A percentile compares a stretch with the other conserved stretches of the same genome.
phyloP scores from a whole-genome alignment of 1,140 invertebrate species.

The Ptiloglossa arizonensis region DNA sequence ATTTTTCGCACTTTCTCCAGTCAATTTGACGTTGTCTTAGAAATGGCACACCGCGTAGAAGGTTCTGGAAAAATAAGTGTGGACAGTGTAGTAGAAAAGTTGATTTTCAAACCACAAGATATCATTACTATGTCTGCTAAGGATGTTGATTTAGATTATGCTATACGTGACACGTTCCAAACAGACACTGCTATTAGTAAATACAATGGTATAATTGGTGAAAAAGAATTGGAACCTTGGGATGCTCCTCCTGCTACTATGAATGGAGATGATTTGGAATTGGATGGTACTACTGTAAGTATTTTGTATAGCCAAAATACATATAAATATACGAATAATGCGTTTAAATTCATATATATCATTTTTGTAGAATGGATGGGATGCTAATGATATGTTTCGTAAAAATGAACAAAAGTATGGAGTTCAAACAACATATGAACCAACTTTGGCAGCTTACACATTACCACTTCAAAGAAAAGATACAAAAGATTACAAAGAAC shows the following conservation, averaged over 20 bases:
- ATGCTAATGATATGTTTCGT: conserved; percentile 96
- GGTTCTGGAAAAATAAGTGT: conserved; percentile 85
- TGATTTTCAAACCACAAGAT: conserved; percentile 92
- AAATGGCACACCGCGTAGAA: conserved; percentile 91
- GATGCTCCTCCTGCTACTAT: conserved; percentile 85
- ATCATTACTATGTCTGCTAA: conserved; percentile 90
- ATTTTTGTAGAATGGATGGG: conserved; percentile 92
- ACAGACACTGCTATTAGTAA: conserved; percentile 91
- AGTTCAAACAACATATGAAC: conserved; percentile 93
- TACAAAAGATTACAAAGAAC: conserved; percentile 90
- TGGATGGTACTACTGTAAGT: conserved; percentile 84
- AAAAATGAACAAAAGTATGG: conserved; percentile 95
- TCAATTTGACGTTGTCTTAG: conserved; percentile 91
- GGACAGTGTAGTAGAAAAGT: conserved; percentile 89
- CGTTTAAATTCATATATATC: not conserved
- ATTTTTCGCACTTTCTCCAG: conserved; percentile 93
- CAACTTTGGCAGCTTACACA: conserved; percentile 93
- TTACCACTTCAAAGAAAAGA: conserved; percentile 91
- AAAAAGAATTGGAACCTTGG: conserved; percentile 95
- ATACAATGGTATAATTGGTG: conserved; percentile 85
- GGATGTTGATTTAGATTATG: conserved; percentile 94
- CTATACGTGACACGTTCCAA: conserved; percentile 91
- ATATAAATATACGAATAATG: conserved; percentile 3
- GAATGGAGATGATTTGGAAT: conserved; percentile 85
- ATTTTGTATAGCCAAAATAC: not conserved